A percentile compares a stretch with the other conserved stretches of the same genome.
Evolutionary conservation across 2,888 invertebrate species (phyloP).

Genomic region (Drosophila niveifrons): DNA sequence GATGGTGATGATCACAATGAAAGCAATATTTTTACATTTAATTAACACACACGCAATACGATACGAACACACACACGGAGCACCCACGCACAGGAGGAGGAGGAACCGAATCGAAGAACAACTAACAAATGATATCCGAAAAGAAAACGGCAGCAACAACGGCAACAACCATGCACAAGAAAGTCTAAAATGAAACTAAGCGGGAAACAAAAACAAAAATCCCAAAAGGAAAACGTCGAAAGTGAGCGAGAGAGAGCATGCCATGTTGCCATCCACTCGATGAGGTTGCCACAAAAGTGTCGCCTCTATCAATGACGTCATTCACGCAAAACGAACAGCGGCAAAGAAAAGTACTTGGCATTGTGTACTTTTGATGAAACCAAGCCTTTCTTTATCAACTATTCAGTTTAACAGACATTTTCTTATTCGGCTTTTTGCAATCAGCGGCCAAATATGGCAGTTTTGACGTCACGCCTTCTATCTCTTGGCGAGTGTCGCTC

Average conservation of each 20-base stretch:
- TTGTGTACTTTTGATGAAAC: background rate
- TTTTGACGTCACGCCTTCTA: conserved; percentile 8
- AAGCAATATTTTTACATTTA: conserved; percentile 35
- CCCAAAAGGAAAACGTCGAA: conserved; percentile 42
- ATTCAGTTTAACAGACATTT: background rate
- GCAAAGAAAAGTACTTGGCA: background rate
- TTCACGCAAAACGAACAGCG: background rate
- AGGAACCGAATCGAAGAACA: conserved; percentile 47
- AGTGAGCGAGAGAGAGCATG: conserved; percentile 24
- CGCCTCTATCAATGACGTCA: background rate
- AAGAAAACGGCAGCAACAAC: conserved; percentile 47
- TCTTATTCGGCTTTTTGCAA: conserved; percentile 12
- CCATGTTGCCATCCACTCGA: conserved; percentile 19
- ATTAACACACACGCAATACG: conserved; percentile 38
- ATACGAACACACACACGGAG: conserved; percentile 3
- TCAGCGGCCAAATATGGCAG: background rate
- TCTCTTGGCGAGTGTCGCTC: background rate
- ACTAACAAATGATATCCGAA: conserved; percentile 60
- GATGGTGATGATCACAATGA: conserved; percentile 17
- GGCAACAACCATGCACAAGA: conserved; percentile 59
- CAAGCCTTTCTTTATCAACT: background rate
- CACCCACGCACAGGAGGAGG: conserved; percentile 43
- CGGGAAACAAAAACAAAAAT: conserved; percentile 54
- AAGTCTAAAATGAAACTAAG: conserved; percentile 60
- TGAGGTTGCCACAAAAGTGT: conserved; percentile 32